These are phyloP conservation scores for Morinoia aosen DNA, from an alignment of 2,888 invertebrate genomes.

Conservation along the genomic window DNA sequence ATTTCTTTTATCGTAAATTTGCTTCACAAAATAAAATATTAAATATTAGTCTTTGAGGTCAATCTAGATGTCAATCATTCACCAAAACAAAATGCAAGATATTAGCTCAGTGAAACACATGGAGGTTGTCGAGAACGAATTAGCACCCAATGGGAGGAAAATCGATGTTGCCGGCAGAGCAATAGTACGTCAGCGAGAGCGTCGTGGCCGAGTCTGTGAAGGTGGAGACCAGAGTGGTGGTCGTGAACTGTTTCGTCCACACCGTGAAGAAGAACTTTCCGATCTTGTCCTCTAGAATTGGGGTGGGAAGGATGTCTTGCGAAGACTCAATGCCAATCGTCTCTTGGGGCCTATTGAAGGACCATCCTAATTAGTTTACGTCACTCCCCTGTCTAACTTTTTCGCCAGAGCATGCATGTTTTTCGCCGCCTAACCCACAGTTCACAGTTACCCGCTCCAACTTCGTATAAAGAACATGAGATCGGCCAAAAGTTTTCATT, in stretches of 20 bases:
- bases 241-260: slow-evolving; percentile 45
- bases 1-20: no score
- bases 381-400: no score
- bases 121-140: not conserved
- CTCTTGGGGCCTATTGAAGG: not conserved
- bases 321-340: not conserved
- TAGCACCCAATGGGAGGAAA: slow-evolving; percentile 21
- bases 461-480: no score
- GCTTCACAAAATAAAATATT: no score
- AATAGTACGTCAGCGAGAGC: slow-evolving; percentile 43
- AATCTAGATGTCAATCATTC: no score
- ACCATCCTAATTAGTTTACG: no score
- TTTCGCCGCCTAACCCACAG: no score
- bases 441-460: no score
- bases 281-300: not conserved
- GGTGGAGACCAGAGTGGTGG: slow-evolving; percentile 12
- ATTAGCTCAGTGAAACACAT: not conserved
- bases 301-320: not conserved
- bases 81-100: no score
- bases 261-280: slow-evolving; percentile 44
- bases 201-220: slow-evolving; percentile 47
- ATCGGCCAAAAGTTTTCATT: no score
- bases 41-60: no score
- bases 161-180: slow-evolving; percentile 49
- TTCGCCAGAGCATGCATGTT: no score